These are phyloP conservation scores for Drosophila antonietae DNA, from an alignment of 2,888 invertebrate genomes.

Conservation along the genomic window DNA sequence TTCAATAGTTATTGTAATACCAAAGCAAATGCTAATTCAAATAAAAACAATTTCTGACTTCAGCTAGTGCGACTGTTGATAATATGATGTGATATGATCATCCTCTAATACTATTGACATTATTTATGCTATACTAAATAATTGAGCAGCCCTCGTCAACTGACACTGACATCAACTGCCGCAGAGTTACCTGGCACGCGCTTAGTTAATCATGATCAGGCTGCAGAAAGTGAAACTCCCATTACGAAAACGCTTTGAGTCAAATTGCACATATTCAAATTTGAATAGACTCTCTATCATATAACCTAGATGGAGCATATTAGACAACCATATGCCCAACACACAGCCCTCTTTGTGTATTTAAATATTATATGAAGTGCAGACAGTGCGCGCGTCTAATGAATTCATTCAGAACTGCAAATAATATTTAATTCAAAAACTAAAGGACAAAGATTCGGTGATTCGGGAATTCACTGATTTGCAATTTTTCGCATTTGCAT, in stretches of 20 bases:
- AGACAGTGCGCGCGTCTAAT: background rate
- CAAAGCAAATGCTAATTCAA: too few species aligned
- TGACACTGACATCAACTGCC: conserved; percentile 3
- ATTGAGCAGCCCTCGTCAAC: conserved; percentile 9
- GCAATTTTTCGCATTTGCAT: conserved; percentile 38
- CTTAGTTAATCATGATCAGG: conserved; percentile 32
- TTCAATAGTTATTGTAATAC: too few species aligned
- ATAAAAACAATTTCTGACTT: too few species aligned
- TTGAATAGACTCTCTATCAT: too few species aligned
- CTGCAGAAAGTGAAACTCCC: background rate
- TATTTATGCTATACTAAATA: background rate
- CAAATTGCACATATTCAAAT: background rate
- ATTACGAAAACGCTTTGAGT: background rate
- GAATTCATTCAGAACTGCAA: conserved; percentile 2
- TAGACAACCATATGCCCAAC: too few species aligned
- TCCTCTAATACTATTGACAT: too few species aligned
- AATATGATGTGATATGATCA: too few species aligned
- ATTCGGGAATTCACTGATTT: background rate
- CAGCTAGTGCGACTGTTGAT: too few species aligned
- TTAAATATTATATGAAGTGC: background rate
- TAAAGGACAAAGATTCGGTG: background rate
- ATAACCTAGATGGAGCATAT: too few species aligned
- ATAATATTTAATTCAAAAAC: conserved; percentile 7
- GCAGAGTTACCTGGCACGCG: background rate
- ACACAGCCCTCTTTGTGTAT: too few species aligned